Conservation (phyloP, 1,140 invertebrate genomes). For the Eriocheir sinensis region DNA sequence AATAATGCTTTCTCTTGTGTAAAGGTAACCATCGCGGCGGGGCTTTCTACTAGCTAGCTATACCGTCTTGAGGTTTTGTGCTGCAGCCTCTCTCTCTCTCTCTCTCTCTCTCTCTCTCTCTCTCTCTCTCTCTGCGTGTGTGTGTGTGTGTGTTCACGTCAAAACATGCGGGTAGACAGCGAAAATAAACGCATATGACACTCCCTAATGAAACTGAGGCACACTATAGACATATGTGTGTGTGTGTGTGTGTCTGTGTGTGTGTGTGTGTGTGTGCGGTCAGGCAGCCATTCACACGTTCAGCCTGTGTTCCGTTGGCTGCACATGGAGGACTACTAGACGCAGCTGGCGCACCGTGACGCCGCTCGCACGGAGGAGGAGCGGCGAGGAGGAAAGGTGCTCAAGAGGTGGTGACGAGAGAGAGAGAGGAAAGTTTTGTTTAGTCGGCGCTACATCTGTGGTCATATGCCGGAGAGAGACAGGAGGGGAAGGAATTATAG, state of each 20-base stretch:
- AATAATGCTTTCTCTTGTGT: slow-evolving; percentile 24
- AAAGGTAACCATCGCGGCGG: background rate
- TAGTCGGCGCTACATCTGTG: too few species aligned
- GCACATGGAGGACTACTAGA: too few species aligned
- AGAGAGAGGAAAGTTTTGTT: too few species aligned
- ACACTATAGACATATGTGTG: background rate
- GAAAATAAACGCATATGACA: background rate
- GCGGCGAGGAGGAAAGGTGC: too few species aligned
- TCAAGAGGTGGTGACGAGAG: too few species aligned
- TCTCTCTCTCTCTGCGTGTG: background rate
- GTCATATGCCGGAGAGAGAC: too few species aligned
- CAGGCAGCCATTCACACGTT: background rate
- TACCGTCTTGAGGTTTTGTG: too few species aligned
- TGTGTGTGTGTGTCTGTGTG: background rate
- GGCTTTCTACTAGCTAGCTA: background rate
- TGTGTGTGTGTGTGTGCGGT: background rate
- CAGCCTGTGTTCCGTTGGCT: background rate
- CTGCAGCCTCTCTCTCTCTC: too few species aligned
- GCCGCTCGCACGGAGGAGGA: too few species aligned
- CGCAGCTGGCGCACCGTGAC: background rate
- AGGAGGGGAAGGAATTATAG: too few species aligned
- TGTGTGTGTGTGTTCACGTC: background rate
- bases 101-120: too few species aligned
- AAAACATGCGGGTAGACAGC: background rate
- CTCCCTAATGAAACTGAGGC: background rate